These are phyloP conservation scores for Cryptomyrus ogoouensis DNA, from an alignment of 2,113 vertebrate species.

Conservation along the genomic window DNA sequence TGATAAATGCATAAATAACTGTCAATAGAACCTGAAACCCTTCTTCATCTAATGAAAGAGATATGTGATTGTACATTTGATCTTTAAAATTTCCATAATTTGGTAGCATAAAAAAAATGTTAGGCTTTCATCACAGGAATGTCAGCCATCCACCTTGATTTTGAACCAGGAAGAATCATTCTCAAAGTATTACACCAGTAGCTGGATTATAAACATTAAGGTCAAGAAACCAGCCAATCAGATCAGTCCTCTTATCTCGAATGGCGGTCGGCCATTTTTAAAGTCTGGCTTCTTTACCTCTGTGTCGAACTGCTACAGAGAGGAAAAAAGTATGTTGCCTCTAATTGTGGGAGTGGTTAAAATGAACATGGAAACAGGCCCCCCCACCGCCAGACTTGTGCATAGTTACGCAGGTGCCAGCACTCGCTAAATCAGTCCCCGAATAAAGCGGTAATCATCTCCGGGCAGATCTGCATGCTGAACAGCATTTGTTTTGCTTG, in stretches of 20 bases:
- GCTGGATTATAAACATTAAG: neutral
- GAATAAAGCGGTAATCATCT: slow-evolving; percentile 7
- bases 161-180: neutral
- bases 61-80: slow-evolving; percentile 1
- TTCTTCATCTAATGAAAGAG: neutral
- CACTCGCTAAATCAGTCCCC: neutral
- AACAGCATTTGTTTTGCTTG: slow-evolving; percentile 40
- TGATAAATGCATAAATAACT: slow-evolving; percentile 8
- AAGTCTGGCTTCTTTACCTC: neutral
- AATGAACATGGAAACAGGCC: neutral
- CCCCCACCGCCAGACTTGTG: neutral
- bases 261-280: neutral
- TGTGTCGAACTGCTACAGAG: neutral
- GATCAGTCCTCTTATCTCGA: neutral
- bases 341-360: neutral
- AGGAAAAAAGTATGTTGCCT: neutral
- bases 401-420: neutral
- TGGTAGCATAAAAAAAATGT: neutral
- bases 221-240: neutral
- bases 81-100: slow-evolving; percentile 6
- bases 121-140: neutral
- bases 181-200: neutral
- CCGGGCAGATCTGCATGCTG: neutral
- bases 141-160: neutral
- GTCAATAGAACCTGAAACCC: neutral